These are phyloP conservation scores for Plectrocnemia conspersa DNA, from an alignment of 1,140 invertebrate genomes.

Conservation along the genomic window DNA sequence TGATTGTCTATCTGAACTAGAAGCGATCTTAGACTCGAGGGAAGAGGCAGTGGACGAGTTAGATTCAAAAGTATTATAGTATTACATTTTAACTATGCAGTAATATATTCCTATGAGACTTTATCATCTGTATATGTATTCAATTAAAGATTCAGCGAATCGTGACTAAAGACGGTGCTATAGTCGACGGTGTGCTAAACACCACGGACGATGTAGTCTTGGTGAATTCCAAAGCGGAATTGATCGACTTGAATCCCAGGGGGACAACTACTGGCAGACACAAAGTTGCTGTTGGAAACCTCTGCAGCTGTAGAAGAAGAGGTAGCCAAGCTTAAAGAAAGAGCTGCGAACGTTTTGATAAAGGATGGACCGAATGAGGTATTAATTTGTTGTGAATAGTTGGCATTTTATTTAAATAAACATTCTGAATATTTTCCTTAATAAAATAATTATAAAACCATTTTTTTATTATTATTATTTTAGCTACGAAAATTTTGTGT, in stretches of 20 bases:
- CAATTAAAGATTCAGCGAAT: not conserved
- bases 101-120: not conserved
- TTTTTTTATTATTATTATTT: not conserved
- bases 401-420: no score
- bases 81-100: not conserved
- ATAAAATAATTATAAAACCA: not conserved
- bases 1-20: conserved; percentile 20
- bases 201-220: conserved; percentile 23
- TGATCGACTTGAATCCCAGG: conserved; percentile 8
- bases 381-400: no score
- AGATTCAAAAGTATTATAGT: conserved; percentile 13
- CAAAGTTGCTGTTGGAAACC: conserved; percentile 13
- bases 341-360: conserved; percentile 1
- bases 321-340: conserved; percentile 12
- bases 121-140: not conserved
- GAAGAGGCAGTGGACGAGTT: conserved; percentile 21
- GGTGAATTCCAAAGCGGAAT: conserved; percentile 11
- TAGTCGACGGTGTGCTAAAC: conserved; percentile 21
- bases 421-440: no score
- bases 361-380: conserved; percentile 23
- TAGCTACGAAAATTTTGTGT: no score
- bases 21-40: conserved; percentile 18
- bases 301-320: conserved; percentile 5
- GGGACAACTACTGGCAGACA: conserved; percentile 16
- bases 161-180: conserved; percentile 13